Conservation (phyloP, 2,797 vertebrate species). For the Pantherophis alleghaniensis region DNA sequence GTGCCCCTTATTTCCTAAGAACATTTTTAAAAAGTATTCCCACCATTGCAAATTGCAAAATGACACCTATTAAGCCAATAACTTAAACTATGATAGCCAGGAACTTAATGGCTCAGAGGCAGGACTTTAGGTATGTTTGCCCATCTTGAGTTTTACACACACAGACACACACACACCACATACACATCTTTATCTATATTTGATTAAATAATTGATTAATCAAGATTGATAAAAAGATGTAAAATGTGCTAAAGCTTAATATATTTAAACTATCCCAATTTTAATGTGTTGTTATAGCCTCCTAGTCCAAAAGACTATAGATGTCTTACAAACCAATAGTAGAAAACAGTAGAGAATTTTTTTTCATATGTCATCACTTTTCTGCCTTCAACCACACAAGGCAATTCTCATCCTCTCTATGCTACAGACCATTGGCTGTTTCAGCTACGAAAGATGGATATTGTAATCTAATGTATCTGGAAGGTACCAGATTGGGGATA, state of each 20-base stretch:
- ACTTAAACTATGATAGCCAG: background rate
- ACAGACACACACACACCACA: background rate
- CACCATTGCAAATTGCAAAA: background rate
- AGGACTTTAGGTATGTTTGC: background rate
- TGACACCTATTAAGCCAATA: background rate
- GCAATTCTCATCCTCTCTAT: background rate
- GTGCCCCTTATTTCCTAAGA: background rate
- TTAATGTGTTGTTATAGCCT: background rate
- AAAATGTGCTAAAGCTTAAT: background rate
- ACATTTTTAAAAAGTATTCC: background rate
- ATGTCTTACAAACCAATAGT: background rate
- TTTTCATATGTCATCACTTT: background rate
- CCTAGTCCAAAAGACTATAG: background rate
- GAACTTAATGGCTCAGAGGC: background rate
- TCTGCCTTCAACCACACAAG: background rate
- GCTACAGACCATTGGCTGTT: background rate
- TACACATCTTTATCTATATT: background rate
- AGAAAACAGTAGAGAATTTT: background rate
- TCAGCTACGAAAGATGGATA: background rate
- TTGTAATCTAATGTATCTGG: background rate
- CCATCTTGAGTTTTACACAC: background rate
- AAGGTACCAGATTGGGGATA: background rate
- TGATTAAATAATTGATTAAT: background rate
- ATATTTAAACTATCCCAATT: background rate
- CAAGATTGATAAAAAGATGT: background rate